phyloP scores from a whole-genome alignment of 1,140 invertebrate genomes.

The Thaumetopoea pityocampa region DNA sequence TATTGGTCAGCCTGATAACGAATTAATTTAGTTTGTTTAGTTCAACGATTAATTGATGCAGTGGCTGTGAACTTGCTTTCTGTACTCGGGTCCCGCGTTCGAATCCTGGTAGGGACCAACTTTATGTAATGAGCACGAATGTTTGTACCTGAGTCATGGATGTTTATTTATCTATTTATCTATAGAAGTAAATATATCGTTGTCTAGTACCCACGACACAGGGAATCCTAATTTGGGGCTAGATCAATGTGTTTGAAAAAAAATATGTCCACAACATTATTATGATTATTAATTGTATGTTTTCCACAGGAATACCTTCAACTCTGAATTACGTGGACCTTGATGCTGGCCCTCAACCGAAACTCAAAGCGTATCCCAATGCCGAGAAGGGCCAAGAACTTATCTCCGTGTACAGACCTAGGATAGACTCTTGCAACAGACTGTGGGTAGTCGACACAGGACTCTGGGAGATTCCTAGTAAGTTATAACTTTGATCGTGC shows the following conservation, averaged over 20 bases:
- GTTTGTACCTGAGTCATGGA: too few species aligned
- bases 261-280: not conserved
- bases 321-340: slow-evolving; percentile 82
- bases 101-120: too few species aligned
- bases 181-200: too few species aligned
- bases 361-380: slow-evolving; percentile 80
- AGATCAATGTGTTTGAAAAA: not conserved
- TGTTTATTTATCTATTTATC: too few species aligned
- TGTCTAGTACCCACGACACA: too few species aligned
- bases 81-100: too few species aligned
- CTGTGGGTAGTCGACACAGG: slow-evolving; percentile 87
- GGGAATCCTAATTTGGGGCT: too few species aligned
- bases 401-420: slow-evolving; percentile 81
- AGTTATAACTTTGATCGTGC: slow-evolving; percentile 1
- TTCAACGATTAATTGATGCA: too few species aligned
- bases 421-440: slow-evolving; percentile 81
- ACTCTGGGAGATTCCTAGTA: slow-evolving; percentile 73
- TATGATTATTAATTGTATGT: not conserved
- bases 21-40: too few species aligned
- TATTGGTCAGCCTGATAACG: too few species aligned
- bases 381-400: slow-evolving; percentile 66
- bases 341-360: slow-evolving; percentile 45
- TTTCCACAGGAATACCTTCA: slow-evolving; percentile 78
- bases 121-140: too few species aligned
- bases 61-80: too few species aligned